A percentile compares a stretch with the other conserved stretches of the same genome.
Conservation (phyloP, 2,888 invertebrate species). For the Ennomos erosarius region DNA sequence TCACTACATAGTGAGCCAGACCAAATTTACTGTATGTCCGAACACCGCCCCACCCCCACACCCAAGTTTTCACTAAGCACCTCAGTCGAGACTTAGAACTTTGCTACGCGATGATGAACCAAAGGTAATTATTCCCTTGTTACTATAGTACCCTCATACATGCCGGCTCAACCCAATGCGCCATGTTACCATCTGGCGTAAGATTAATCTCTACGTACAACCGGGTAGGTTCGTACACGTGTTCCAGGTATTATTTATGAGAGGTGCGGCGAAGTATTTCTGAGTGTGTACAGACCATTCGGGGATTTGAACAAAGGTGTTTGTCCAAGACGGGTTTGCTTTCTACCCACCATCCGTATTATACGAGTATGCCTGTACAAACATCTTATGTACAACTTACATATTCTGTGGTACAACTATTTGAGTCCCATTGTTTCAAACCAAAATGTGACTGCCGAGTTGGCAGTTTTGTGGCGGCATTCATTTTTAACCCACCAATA, state of each 20-base stretch:
- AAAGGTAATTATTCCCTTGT: slow-evolving; percentile 26
- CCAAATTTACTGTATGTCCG: slow-evolving; percentile 7
- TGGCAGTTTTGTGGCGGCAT: neutral
- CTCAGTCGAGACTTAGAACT: slow-evolving; percentile 18
- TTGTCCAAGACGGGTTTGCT: slow-evolving; percentile 20
- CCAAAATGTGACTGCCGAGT: neutral
- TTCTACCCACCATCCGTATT: slow-evolving; percentile 1
- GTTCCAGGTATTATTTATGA: slow-evolving; percentile 34
- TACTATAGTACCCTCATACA: slow-evolving; percentile 15
- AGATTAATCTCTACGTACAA: slow-evolving; percentile 54
- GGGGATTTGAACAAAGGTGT: slow-evolving; percentile 22
- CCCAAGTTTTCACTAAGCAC: slow-evolving; percentile 9
- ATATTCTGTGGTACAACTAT: no score
- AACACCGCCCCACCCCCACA: slow-evolving; percentile 4
- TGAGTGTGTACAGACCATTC: slow-evolving; percentile 28
- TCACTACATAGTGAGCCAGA: neutral
- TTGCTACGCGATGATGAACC: slow-evolving; percentile 21
- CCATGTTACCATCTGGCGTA: slow-evolving; percentile 44
- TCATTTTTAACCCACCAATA: neutral
- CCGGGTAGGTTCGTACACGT: slow-evolving; percentile 2
- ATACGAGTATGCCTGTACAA: neutral
- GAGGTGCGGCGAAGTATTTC: slow-evolving; percentile 21
- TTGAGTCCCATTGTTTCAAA: neutral
- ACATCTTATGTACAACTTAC: slow-evolving; percentile 1
- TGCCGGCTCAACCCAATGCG: slow-evolving; percentile 6